phyloP scores from a whole-genome alignment of 2,113 vertebrate genomes.

The Datnioides undecimradiatus region DNA sequence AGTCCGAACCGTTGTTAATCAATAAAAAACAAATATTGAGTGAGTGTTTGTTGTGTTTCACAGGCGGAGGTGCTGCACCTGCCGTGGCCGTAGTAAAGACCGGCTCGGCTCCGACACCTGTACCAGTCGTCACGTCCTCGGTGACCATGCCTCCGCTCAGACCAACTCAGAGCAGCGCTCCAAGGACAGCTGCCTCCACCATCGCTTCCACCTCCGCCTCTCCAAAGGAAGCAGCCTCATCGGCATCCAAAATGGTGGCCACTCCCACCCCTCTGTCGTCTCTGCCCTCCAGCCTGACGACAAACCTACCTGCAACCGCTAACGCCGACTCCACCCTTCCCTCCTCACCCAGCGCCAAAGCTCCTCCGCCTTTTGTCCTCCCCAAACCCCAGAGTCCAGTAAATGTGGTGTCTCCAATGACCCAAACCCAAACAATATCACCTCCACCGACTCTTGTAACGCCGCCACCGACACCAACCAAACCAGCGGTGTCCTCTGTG shows the following conservation, averaged over 20 bases:
- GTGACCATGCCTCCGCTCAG: constrained; percentile 33
- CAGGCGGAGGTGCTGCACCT: constrained; percentile 75
- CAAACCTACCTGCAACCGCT: not conserved
- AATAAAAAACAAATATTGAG: not conserved
- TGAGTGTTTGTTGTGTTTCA: not conserved
- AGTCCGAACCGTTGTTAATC: no score
- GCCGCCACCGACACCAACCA: constrained; percentile 67
- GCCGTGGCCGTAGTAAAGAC: constrained; percentile 78
- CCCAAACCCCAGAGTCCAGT: constrained; percentile 82
- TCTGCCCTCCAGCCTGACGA: not conserved
- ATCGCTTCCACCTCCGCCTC: constrained; percentile 6
- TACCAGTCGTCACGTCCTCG: constrained; percentile 37
- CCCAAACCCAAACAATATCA: constrained; percentile 64
- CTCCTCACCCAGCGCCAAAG: constrained; percentile 51
- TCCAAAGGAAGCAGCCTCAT: not conserved
- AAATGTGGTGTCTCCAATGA: constrained; percentile 80
- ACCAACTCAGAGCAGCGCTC: constrained; percentile 37
- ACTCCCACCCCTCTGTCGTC: not conserved
- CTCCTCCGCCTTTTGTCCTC: constrained; percentile 70
- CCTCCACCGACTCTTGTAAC: constrained; percentile 53
- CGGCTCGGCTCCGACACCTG: constrained; percentile 40
- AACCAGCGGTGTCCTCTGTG: constrained; percentile 62
- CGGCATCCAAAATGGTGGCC: not conserved
- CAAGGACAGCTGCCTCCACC: constrained; percentile 18
- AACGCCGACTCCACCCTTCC: constrained; percentile 16